A percentile compares a stretch with the other conserved stretches of the same genome.
Evolutionary conservation across 2,113 vertebrate species (phyloP).

Genomic region (Ursus arctos): DNA sequence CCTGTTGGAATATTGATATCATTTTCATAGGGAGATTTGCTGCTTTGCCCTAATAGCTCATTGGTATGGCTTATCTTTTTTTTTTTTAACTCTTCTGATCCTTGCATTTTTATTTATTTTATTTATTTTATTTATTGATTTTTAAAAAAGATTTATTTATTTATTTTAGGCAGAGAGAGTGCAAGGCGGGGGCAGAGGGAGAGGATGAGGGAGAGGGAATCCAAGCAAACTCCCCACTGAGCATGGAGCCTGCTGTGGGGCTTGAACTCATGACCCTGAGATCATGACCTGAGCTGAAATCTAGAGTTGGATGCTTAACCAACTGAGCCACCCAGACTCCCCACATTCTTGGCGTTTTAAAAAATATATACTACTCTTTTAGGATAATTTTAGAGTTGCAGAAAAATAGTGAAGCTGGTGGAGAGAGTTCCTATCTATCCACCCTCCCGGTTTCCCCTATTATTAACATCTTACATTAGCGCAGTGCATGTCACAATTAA

Average conservation of each 20-base stretch:
- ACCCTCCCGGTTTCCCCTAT: not conserved
- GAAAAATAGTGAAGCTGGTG: not conserved
- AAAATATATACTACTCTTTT: not conserved
- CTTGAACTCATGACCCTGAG: not conserved
- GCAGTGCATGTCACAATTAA: not conserved
- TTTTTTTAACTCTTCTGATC: not conserved
- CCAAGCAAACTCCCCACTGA: not conserved
- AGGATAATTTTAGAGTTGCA: not conserved
- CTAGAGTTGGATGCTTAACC: not conserved
- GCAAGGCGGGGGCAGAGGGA: no score
- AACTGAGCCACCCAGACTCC: not conserved
- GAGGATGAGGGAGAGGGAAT: not conserved
- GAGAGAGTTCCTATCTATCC: not conserved
- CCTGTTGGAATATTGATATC: not conserved
- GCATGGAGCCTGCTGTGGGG: not conserved
- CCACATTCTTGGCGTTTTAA: not conserved
- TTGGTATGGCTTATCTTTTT: not conserved
- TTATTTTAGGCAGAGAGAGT: not conserved
- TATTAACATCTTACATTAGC: not conserved
- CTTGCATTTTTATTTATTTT: not conserved
- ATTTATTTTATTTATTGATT: not conserved
- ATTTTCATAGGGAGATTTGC: not conserved
- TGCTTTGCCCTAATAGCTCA: not conserved
- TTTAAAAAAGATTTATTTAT: not conserved
- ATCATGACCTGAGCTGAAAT: not conserved